phyloP scores from a whole-genome alignment of 2,888 invertebrate genomes.

The Ditula angustiorana region DNA sequence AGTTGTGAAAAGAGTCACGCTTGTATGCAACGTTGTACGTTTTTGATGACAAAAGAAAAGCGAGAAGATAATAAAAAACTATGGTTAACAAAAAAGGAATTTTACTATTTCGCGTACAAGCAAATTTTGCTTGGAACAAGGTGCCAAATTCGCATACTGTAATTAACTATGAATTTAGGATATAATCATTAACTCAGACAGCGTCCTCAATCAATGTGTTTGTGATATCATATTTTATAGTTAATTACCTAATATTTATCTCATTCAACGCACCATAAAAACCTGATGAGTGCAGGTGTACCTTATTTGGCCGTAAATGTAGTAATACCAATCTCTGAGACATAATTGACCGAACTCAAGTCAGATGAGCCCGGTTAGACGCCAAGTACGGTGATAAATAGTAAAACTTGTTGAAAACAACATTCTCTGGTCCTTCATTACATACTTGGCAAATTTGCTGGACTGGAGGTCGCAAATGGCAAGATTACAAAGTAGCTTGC shows the following conservation, averaged over 20 bases:
- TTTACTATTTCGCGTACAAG: no score
- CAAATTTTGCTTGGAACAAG: no score
- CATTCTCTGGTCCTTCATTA: constrained; percentile 26
- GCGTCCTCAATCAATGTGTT: no score
- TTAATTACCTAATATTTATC: neutral
- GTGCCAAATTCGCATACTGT: no score
- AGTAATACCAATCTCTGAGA: constrained; percentile 18
- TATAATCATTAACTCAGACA: no score
- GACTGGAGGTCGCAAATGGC: constrained; percentile 22
- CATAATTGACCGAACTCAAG: constrained; percentile 17
- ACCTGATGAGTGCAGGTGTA: neutral
- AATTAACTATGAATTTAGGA: no score
- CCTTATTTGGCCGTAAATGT: neutral
- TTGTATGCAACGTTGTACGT: no score
- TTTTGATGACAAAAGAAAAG: no score
- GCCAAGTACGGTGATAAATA: constrained; percentile 35
- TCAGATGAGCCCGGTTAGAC: constrained; percentile 16
- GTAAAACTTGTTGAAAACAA: constrained; percentile 30
- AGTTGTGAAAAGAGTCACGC: no score
- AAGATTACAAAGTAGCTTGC: constrained; percentile 13
- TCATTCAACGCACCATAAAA: neutral
- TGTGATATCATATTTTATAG: no score
- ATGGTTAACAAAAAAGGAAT: no score
- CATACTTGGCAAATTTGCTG: constrained; percentile 20
- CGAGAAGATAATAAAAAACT: no score